phyloP scores from a whole-genome alignment of 2,888 invertebrate species.

The Chymomyza fuscimana region DNA sequence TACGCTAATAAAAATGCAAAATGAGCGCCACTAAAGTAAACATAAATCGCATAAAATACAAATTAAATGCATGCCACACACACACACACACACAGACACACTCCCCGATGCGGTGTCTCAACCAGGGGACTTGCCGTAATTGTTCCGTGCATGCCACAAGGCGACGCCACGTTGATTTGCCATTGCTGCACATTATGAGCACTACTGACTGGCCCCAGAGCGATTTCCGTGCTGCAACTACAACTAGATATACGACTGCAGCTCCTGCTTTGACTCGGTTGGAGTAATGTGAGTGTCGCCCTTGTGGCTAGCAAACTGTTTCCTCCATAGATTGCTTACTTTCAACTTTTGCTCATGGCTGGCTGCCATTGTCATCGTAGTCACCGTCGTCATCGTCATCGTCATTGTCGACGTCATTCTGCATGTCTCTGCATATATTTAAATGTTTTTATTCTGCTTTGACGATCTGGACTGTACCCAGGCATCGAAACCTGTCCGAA shows the following conservation, averaged over 20 bases:
- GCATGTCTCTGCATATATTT: conserved; percentile 65
- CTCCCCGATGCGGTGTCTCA: conserved; percentile 32
- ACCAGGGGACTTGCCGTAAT: conserved; percentile 48
- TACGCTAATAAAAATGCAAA: conserved; percentile 59
- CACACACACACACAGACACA: conserved; percentile 36
- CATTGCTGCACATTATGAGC: conserved; percentile 11
- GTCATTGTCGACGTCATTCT: conserved; percentile 16
- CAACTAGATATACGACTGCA: neutral
- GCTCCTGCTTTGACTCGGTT: conserved; percentile 19
- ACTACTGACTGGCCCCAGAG: neutral
- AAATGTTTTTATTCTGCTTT: conserved; percentile 55
- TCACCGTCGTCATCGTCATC: conserved; percentile 13
- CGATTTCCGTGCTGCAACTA: neutral
- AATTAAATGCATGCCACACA: conserved; percentile 58
- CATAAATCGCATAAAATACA: conserved; percentile 63
- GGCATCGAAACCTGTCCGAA: neutral
- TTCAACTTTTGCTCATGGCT: conserved; percentile 26
- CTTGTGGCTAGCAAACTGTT: conserved; percentile 26
- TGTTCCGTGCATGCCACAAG: conserved; percentile 42
- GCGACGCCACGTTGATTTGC: conserved; percentile 44
- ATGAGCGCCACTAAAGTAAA: conserved; percentile 51
- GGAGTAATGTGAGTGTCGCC: conserved; percentile 46
- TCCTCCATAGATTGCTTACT: conserved; percentile 40
- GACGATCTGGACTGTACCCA: conserved; percentile 26
- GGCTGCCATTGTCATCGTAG: conserved; percentile 14